These are phyloP conservation scores for Dolichotis patagonum DNA, from an alignment of 2,113 vertebrate species.

Conservation along the genomic window DNA sequence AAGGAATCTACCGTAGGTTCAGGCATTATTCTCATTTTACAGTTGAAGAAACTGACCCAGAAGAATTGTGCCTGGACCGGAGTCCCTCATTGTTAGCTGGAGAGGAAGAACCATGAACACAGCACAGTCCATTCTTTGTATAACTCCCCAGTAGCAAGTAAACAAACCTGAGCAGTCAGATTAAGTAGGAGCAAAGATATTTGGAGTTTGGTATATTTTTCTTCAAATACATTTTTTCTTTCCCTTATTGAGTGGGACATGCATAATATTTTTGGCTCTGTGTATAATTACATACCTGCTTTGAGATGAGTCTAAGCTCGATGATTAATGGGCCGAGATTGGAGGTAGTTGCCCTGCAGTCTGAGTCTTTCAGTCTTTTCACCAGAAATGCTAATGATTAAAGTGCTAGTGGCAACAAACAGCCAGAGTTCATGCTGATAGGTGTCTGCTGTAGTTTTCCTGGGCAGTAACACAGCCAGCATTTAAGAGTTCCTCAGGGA, in stretches of 20 bases:
- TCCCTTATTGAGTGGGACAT: not conserved
- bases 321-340: conserved; percentile 23
- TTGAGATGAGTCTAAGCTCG: conserved; percentile 1
- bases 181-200: not conserved
- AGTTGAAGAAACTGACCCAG: not conserved
- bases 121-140: not conserved
- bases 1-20: not conserved
- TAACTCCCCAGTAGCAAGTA: not conserved
- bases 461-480: not conserved
- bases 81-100: not conserved
- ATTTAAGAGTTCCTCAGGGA: not conserved
- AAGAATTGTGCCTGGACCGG: not conserved
- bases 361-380: not conserved
- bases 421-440: not conserved
- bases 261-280: conserved; percentile 50
- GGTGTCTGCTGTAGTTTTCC: not conserved
- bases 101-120: not conserved
- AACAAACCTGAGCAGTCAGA: not conserved
- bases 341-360: not conserved
- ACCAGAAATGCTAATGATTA: conserved; percentile 7
- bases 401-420: not conserved
- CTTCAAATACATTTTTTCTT: conserved; percentile 1
- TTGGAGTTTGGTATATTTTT: not conserved
- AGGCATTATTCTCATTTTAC: not conserved
- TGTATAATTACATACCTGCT: conserved; percentile 48